Conservation (phyloP, 1,140 invertebrate species). For the Tetramorium parvispinum region DNA sequence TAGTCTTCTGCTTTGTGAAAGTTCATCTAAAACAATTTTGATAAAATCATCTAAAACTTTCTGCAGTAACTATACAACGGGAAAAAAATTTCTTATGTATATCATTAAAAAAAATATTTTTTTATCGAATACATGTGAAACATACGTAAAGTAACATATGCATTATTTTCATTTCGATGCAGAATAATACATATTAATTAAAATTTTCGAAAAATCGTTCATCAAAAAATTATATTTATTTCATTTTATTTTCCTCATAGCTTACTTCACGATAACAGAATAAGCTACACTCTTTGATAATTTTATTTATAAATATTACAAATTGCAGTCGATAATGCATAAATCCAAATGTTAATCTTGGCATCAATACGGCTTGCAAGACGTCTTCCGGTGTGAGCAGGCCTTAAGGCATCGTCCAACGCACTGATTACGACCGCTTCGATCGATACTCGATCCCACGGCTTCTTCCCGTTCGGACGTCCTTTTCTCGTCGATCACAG, state of each 20-base stretch:
- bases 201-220: slow-evolving; percentile 12
- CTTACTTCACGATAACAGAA: neutral
- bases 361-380: neutral
- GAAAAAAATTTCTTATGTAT: neutral
- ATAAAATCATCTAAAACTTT: neutral
- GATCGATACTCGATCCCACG: slow-evolving; percentile 36
- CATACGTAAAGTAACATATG: slow-evolving; percentile 3
- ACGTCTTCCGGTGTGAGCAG: slow-evolving; percentile 29
- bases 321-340: slow-evolving; percentile 14
- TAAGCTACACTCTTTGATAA: neutral
- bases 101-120: neutral
- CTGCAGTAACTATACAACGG: neutral
- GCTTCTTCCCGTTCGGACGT: neutral
- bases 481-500: slow-evolving; percentile 10
- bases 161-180: neutral
- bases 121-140: slow-evolving; percentile 18
- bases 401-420: slow-evolving; percentile 29
- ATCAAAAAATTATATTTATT: neutral
- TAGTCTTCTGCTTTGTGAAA: neutral
- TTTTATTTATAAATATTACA: slow-evolving; percentile 28
- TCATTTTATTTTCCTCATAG: neutral
- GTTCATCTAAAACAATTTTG: slow-evolving; percentile 11
- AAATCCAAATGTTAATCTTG: slow-evolving; percentile 8
- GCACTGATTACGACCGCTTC: slow-evolving; percentile 17
- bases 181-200: slow-evolving; percentile 14